Conservation (phyloP, 2,113 vertebrate species). For the Atlantisia rogersi region DNA sequence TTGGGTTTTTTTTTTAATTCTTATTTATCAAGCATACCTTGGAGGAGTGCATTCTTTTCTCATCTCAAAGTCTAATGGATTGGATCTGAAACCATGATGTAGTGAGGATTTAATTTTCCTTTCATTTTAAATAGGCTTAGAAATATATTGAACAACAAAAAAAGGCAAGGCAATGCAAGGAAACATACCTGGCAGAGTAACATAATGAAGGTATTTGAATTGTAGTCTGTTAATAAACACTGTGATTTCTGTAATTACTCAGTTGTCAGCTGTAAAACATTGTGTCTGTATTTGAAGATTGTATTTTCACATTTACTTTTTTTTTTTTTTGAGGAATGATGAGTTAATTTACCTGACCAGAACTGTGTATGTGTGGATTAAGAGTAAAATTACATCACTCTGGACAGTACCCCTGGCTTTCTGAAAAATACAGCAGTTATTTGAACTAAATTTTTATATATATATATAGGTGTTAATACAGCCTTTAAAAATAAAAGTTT, state of each 20-base stretch:
- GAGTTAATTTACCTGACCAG: background rate
- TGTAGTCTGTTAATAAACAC: constrained; percentile 25
- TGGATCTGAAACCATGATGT: background rate
- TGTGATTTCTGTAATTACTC: background rate
- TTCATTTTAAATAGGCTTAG: background rate
- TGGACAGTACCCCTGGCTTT: background rate
- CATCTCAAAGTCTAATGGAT: background rate
- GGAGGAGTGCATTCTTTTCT: background rate
- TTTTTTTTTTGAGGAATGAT: background rate
- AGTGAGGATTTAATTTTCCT: background rate
- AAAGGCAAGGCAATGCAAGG: background rate
- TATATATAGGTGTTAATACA: background rate
- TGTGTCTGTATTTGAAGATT: background rate
- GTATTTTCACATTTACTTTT: background rate
- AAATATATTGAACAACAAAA: background rate
- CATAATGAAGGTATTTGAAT: background rate
- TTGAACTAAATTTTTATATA: background rate
- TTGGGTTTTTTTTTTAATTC: background rate
- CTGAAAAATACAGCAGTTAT: background rate
- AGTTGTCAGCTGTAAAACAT: background rate
- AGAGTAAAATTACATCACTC: background rate
- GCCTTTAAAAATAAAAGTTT: background rate
- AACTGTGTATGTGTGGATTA: background rate
- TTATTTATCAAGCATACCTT: background rate
- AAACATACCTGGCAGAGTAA: background rate